Evolutionary conservation across 92 coral and sea anemone genomes (phyloP), one percentile per base, ranked within the genome.

Genomic region (Pocillopora grandis): DNA sequence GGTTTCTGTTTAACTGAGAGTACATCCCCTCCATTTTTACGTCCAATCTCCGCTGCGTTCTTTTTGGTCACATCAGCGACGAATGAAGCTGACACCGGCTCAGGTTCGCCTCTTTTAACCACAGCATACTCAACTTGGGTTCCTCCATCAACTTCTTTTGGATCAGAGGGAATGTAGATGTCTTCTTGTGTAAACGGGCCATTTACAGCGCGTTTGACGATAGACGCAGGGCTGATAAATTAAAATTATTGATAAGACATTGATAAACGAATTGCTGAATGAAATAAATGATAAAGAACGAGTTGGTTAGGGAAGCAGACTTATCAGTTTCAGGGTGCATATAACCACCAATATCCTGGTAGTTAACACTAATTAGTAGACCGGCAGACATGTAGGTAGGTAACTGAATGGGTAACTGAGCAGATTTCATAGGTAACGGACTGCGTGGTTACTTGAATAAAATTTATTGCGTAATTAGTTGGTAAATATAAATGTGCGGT

Each of bases 101-200:
- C 61, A 56, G 69, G 9, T 58, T 52, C 57, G 0, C 88, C 82
- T 66, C 66, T 75, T 76, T 66, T 75, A 6, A 84, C 76, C 62
- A 84, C 83, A 59, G 64, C 88, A 84, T 60, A 84, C 77, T 84
- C 88, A 15, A 76, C 83, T 57, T 12, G n/a, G 49, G 76, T 12
- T 70, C 69, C 76, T 13, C 71, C 82, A 3, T 76, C 77, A 23
- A 84, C 88, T 67, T 42, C 20, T 17, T 3, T 42, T 21, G 88
- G 88, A 37, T 10, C 49, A 27, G 48, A 18, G 6, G 88, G 67
- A 5, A 84, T 12, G 60, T 68, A 59, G 12, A 84, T 76, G 67
- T 84, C 83, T 0, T 77, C 62, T 65, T 76, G 33, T 11, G 18
- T 66, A 66, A 65, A 84, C 18, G 70, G 67, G 15, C 68, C 76